These are phyloP conservation scores for Xanthia icteritia DNA, from an alignment of 2,888 invertebrate genomes.

Conservation along the genomic window DNA sequence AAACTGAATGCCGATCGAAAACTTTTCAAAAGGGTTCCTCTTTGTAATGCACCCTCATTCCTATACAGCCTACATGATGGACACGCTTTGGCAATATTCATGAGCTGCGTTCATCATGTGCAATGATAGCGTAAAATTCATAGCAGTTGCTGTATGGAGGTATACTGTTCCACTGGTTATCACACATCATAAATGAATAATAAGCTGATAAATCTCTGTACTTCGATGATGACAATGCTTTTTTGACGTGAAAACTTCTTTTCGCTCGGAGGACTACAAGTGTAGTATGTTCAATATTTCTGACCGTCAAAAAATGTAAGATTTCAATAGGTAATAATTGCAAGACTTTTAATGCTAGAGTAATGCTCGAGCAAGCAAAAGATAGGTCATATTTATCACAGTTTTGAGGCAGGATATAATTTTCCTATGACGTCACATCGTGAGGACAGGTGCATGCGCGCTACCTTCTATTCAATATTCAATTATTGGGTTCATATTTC, in stretches of 20 bases:
- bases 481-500: no score
- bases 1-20: neutral
- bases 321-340: no score
- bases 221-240: neutral
- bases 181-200: neutral
- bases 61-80: slow-evolving; percentile 1
- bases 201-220: neutral
- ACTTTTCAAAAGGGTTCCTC: neutral
- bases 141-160: neutral
- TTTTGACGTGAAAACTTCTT: neutral
- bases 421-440: no score
- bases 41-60: neutral
- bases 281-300: no score
- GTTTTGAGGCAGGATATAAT: no score
- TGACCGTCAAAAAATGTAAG: no score
- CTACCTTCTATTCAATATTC: no score
- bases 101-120: slow-evolving; percentile 17
- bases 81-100: slow-evolving; percentile 34
- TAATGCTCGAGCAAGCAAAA: no score
- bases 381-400: no score
- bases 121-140: neutral
- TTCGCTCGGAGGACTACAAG: no score
- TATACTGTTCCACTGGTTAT: neutral
- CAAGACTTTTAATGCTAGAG: no score
- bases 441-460: no score